phyloP scores from a whole-genome alignment of 2,888 invertebrate genomes.

The Belgica antarctica region DNA sequence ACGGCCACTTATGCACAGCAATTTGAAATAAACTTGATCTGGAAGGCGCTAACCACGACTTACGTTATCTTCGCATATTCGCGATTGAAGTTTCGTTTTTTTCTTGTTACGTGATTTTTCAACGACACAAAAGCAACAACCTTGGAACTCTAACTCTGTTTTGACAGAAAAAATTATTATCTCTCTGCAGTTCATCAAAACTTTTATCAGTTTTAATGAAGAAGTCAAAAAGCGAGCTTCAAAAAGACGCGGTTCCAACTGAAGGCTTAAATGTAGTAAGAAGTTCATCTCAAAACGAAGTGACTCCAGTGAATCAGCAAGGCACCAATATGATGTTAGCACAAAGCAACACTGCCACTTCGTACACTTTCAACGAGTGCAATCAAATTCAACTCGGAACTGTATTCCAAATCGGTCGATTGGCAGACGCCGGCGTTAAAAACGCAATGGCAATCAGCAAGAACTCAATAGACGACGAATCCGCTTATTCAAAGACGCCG shows the following conservation, averaged over 20 bases:
- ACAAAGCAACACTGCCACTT: background rate
- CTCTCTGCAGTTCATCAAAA: no score
- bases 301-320: background rate
- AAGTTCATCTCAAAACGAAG: background rate
- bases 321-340: background rate
- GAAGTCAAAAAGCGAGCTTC: background rate
- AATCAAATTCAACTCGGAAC: background rate
- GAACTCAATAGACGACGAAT: background rate
- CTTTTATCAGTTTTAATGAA: no score
- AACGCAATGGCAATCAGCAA: background rate
- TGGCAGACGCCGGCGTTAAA: background rate
- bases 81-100: no score
- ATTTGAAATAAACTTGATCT: no score
- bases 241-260: slow-evolving; percentile 16
- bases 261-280: background rate
- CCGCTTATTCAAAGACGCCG: slow-evolving; percentile 14
- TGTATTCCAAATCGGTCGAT: background rate
- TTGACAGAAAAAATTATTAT: no score
- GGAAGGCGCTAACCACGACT: no score
- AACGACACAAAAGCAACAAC: no score
- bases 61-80: no score
- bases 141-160: no score
- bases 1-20: no score
- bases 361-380: background rate
- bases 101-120: no score